Base-by-base conservation (phyloP, 2,113 vertebrate genomes). In the Centropristis striata region DNA sequence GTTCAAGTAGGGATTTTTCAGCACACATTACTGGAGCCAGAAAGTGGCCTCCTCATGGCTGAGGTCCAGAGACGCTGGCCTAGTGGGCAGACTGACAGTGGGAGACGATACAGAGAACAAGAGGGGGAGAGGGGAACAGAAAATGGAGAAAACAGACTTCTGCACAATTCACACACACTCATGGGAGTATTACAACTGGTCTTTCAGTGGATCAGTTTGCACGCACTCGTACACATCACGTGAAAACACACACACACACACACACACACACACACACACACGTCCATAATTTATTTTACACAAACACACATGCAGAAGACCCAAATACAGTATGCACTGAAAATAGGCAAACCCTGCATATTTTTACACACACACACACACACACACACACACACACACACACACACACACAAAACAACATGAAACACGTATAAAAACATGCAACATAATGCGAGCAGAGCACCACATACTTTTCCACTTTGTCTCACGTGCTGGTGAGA, bases 21-120 rank as follows among this genome's bases (percentile, higher is more conserved):
- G 76, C 66, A 41, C 49, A 76, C 64, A 68, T 65, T 58, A 80
- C 37, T 57, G 76, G 71, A 89, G 82, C 87, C 87, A 88, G 86
- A 89, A 63, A 88, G 85, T 84, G 88, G 90, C 89, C 90, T 89
- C 87, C 79, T 76, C 13, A 12, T 92, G 92, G 90, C 89, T 46
- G 27, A 71, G 23, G 53, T 84, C 89, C 91, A 92, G 80, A 78
- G 85, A 87, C 55, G 51, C 76, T 90, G 91, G 88, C 84, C 90
- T 90, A 90, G 88, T 93, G 87, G 91, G 89, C 89, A 92, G 88
- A 78, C 84, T 86, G 84, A 93, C 91, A 92, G 80, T 77, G 75
- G 61, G 77, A 88, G 71, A 80, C 37, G 63, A 70, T 80, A 75
- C 67, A 64, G 78, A 55, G 83, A 90, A 85, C 78, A 83, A 88